phyloP scores from a whole-genome alignment of 2,113 vertebrate species.

The Pelodiscus sinensis region DNA sequence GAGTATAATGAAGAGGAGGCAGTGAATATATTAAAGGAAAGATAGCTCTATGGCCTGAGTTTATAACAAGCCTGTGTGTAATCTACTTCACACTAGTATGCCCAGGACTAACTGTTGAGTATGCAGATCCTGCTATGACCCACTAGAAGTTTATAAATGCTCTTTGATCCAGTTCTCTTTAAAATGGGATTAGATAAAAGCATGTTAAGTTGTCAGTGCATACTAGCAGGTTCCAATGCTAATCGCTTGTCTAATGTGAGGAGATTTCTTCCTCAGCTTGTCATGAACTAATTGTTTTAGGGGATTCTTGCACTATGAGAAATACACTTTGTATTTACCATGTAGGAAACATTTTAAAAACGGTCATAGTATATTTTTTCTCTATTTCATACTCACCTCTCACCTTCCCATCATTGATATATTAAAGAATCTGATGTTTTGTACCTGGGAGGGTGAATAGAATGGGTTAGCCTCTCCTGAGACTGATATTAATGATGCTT shows the following conservation, averaged over 20 bases:
- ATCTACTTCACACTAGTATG: neutral
- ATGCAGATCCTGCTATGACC: neutral
- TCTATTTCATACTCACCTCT: neutral
- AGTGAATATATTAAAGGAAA: too few relatives aligned
- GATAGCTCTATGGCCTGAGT: neutral
- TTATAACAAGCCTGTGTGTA: neutral
- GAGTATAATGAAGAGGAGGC: too few relatives aligned
- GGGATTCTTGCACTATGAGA: neutral
- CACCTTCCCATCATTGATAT: neutral
- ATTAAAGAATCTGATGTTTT: neutral
- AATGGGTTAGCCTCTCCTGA: conserved; percentile 4
- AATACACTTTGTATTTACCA: neutral
- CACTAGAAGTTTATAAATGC: neutral
- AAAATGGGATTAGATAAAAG: neutral
- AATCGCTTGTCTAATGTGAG: neutral
- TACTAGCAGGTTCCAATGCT: neutral
- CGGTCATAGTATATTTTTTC: neutral
- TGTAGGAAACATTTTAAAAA: neutral
- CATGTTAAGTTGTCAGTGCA: neutral
- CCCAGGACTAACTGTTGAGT: neutral
- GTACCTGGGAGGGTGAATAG: conserved; percentile 15
- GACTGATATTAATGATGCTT: conserved; percentile 30
- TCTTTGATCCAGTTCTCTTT: neutral
- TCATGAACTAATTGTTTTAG: neutral
- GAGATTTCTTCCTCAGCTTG: neutral